Conservation (phyloP, 2,888 invertebrate genomes). For the Sisyra terminalis region DNA sequence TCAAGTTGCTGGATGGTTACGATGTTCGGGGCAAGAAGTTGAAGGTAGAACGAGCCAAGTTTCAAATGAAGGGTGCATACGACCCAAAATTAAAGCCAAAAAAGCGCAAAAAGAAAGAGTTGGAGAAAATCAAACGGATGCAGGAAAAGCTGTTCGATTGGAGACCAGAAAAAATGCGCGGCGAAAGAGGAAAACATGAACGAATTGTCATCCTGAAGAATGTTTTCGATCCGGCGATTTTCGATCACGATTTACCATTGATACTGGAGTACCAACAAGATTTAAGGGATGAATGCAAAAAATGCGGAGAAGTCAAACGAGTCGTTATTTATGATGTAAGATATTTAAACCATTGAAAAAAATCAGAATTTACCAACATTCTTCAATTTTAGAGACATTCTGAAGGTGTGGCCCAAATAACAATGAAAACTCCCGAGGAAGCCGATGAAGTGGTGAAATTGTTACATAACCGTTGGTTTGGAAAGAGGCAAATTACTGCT, state of each 20-base stretch:
- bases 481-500: conserved; percentile 68
- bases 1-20: conserved; percentile 81
- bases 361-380: conserved; percentile 6
- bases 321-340: conserved; percentile 80
- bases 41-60: conserved; percentile 81
- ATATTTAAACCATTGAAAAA: no score
- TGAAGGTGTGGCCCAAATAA: conserved; percentile 86
- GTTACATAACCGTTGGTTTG: conserved; percentile 83
- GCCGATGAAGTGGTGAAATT: conserved; percentile 80
- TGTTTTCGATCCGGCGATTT: conserved; percentile 75
- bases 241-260: conserved; percentile 76
- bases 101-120: conserved; percentile 73
- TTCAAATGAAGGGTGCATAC: conserved; percentile 82
- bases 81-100: conserved; percentile 87
- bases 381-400: conserved; percentile 59
- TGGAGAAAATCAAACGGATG: conserved; percentile 79
- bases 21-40: conserved; percentile 64
- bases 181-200: conserved; percentile 77
- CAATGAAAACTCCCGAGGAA: conserved; percentile 77
- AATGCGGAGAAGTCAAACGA: conserved; percentile 84
- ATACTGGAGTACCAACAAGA: conserved; percentile 86
- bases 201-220: conserved; percentile 85
- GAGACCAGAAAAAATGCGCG: conserved; percentile 82
- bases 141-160: conserved; percentile 93
- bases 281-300: conserved; percentile 71